These are phyloP conservation scores for Campylorhamphus procurvoides DNA, from an alignment of 2,113 vertebrate genomes.

Conservation along the genomic window DNA sequence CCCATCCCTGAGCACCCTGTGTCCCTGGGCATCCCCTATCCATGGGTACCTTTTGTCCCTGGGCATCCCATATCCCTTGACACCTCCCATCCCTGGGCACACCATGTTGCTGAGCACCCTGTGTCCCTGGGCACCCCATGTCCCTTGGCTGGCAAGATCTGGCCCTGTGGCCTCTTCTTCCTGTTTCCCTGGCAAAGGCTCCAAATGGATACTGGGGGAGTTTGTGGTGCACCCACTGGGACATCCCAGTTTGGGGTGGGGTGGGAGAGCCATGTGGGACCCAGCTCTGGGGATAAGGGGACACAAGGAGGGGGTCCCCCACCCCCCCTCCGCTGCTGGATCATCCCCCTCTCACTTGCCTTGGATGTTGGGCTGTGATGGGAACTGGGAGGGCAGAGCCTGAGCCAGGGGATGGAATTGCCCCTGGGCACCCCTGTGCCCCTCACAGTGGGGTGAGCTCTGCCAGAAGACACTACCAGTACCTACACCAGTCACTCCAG, in stretches of 20 bases:
- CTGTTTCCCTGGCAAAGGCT: background rate
- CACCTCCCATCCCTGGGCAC: background rate
- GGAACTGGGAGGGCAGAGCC: background rate
- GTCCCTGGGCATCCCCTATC: rapidly evolving
- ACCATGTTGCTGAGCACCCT: background rate
- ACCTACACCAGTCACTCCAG: background rate
- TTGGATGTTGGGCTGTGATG: background rate
- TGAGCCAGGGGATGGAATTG: background rate
- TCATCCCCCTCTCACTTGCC: rapidly evolving
- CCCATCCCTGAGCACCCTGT: rapidly evolving
- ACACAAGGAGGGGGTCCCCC: background rate
- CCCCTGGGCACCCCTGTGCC: rapidly evolving
- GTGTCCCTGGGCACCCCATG: background rate
- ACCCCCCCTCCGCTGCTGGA: too few species aligned
- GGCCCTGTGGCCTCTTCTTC: background rate
- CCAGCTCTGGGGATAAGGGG: background rate
- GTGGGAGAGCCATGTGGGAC: background rate
- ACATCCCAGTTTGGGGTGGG: too few species aligned
- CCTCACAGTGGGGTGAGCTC: rapidly evolving
- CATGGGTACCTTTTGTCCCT: background rate
- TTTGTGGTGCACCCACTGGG: background rate
- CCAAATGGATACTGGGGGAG: rapidly evolving
- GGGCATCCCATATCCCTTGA: background rate
- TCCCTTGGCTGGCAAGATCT: background rate
- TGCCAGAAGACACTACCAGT: background rate